phyloP scores from a whole-genome alignment of 1,140 invertebrate genomes.

The Calliopsis andreniformis region DNA sequence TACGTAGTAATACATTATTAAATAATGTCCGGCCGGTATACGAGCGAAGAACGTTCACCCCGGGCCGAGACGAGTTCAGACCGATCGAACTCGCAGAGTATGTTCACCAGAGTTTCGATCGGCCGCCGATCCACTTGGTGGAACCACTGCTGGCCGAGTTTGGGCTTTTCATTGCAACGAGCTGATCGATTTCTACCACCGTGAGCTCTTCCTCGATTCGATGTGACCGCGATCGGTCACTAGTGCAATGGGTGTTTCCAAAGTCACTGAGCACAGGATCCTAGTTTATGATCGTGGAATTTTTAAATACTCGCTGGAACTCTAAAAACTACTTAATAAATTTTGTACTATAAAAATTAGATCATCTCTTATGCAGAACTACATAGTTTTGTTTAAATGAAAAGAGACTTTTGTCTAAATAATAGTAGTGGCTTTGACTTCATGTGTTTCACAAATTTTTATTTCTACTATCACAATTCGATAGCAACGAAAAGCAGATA shows the following conservation, averaged over 20 bases:
- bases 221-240: conserved; percentile 40
- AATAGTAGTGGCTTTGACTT: too few species aligned
- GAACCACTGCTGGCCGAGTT: conserved; percentile 64
- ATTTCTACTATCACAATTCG: too few species aligned
- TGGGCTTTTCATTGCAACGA: conserved; percentile 20
- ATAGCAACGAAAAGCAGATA: too few species aligned
- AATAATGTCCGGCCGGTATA: conserved; percentile 65
- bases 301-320: too few species aligned
- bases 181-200: conserved; percentile 55
- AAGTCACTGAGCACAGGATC: background rate
- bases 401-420: too few species aligned
- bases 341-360: too few species aligned
- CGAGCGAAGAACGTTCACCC: conserved; percentile 67
- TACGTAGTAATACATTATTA: conserved; percentile 68
- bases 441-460: too few species aligned
- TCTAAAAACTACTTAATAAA: too few species aligned
- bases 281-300: too few species aligned
- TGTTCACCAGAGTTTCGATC: conserved; percentile 51
- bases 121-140: conserved; percentile 50
- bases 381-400: too few species aligned
- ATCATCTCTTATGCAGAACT: too few species aligned
- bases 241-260: conserved; percentile 22
- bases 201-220: conserved; percentile 34
- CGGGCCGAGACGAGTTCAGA: conserved; percentile 27
- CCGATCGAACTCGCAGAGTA: conserved; percentile 30